phyloP scores from a whole-genome alignment of 2,888 invertebrate genomes.

The Chalcosyrphus nemorum region DNA sequence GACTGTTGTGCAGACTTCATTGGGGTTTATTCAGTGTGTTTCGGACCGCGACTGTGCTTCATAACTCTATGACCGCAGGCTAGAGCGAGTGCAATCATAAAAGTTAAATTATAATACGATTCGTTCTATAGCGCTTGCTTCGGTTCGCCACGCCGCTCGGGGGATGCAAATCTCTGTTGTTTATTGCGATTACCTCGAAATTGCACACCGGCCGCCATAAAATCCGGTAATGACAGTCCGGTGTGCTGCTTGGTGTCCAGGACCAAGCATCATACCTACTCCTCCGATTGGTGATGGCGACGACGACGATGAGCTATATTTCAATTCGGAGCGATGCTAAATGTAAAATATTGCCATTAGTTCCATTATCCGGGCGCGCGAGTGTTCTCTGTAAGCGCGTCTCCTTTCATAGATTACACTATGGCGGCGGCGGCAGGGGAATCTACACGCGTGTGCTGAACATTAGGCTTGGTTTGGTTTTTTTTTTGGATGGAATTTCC shows the following conservation, averaged over 20 bases:
- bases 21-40: too few species aligned
- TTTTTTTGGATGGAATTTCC: slow-evolving; percentile 45
- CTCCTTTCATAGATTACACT: slow-evolving; percentile 30
- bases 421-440: slow-evolving; percentile 18
- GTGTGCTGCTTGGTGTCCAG: slow-evolving; percentile 8
- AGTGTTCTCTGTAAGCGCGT: not conserved
- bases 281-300: slow-evolving; percentile 50
- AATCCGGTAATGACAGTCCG: slow-evolving; percentile 69
- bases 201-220: slow-evolving; percentile 71
- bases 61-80: slow-evolving; percentile 66
- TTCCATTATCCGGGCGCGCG: slow-evolving; percentile 60
- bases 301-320: slow-evolving; percentile 67
- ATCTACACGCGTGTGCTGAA: slow-evolving; percentile 54
- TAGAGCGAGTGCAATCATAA: slow-evolving; percentile 72
- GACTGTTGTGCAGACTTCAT: slow-evolving; percentile 57
- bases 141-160: slow-evolving; percentile 46
- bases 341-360: slow-evolving; percentile 73
- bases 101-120: slow-evolving; percentile 72
- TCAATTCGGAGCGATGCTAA: slow-evolving; percentile 72
- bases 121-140: too few species aligned
- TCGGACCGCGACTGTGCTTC: slow-evolving; percentile 35
- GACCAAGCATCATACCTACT: not conserved
- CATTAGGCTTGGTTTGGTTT: slow-evolving; percentile 46
- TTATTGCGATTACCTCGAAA: slow-evolving; percentile 72
- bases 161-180: slow-evolving; percentile 72